Evolutionary conservation across 2,797 vertebrate species (phyloP).

Genomic region (Huso huso): DNA sequence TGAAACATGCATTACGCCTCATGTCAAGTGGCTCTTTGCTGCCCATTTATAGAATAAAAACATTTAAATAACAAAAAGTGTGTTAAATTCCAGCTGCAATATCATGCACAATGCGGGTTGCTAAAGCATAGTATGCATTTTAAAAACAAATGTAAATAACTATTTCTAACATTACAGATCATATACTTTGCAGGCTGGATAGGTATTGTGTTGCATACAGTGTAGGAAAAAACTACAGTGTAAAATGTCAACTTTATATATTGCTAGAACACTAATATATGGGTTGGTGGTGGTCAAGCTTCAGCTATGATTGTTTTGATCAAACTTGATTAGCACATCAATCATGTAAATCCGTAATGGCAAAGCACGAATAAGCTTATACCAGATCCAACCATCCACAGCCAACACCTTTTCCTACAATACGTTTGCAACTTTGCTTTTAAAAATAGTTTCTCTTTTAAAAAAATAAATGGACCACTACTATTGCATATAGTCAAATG

Average conservation of each 20-base stretch:
- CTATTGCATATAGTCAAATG: too few relatives aligned
- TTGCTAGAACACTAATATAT: neutral
- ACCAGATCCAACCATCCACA: neutral
- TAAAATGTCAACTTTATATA: neutral
- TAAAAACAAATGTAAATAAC: too few relatives aligned
- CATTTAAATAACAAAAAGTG: too few relatives aligned
- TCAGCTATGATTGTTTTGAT: neutral
- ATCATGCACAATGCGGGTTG: too few relatives aligned
- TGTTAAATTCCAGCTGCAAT: too few relatives aligned
- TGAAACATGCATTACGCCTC: constrained; percentile 5
- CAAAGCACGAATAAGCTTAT: neutral
- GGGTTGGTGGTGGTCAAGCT: neutral
- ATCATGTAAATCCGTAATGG: constrained; percentile 6
- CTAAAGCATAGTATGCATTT: too few relatives aligned
- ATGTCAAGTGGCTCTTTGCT: too few relatives aligned
- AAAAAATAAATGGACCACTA: too few relatives aligned
- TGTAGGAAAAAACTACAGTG: constrained; percentile 17
- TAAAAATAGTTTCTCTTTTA: too few relatives aligned
- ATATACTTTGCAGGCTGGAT: neutral
- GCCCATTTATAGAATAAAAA: too few relatives aligned
- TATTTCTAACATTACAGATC: neutral
- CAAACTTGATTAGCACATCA: neutral
- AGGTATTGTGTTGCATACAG: neutral
- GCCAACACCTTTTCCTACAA: neutral
- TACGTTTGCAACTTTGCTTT: too few relatives aligned